phyloP scores from a whole-genome alignment of 2,888 invertebrate genomes.

The Drosophila fulvimacula region DNA sequence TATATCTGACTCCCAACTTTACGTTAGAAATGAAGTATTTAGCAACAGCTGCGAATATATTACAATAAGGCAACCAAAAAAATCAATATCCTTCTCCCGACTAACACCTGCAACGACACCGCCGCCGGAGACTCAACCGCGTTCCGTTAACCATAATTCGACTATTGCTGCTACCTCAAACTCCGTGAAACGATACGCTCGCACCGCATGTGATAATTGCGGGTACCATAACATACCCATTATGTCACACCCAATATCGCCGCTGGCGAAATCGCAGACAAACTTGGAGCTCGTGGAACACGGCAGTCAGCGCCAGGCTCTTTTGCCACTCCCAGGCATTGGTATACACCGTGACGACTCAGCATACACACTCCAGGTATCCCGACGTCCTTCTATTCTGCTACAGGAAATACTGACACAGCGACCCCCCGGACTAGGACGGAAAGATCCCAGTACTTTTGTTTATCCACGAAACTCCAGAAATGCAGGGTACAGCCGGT shows the following conservation, averaged over 20 bases:
- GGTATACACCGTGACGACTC: slow-evolving; percentile 80
- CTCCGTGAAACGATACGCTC: slow-evolving; percentile 67
- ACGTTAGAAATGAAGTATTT: slow-evolving; percentile 58
- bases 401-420: slow-evolving; percentile 85
- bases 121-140: slow-evolving; percentile 7
- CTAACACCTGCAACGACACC: slow-evolving; percentile 36
- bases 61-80: slow-evolving; percentile 64
- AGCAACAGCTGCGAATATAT: slow-evolving; percentile 70
- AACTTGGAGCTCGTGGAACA: slow-evolving; percentile 80
- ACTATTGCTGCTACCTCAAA: slow-evolving; percentile 44
- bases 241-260: slow-evolving; percentile 83
- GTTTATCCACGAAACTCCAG: slow-evolving; percentile 56
- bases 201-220: slow-evolving; percentile 82
- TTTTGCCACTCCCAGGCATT: slow-evolving; percentile 62
- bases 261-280: slow-evolving; percentile 82
- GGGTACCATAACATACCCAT: slow-evolving; percentile 82
- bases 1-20: slow-evolving; percentile 8
- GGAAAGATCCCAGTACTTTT: slow-evolving; percentile 76
- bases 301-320: slow-evolving; percentile 66
- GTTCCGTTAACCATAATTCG: slow-evolving; percentile 2
- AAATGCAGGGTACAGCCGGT: slow-evolving; percentile 76
- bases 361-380: slow-evolving; percentile 81
- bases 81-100: slow-evolving; percentile 75
- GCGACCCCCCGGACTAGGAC: slow-evolving; percentile 88
- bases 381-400: slow-evolving; percentile 83